A percentile compares a stretch with the other conserved stretches of the same genome.
Evolutionary conservation across 1,140 invertebrate species (phyloP).

Genomic region (Nephila pilipes): DNA sequence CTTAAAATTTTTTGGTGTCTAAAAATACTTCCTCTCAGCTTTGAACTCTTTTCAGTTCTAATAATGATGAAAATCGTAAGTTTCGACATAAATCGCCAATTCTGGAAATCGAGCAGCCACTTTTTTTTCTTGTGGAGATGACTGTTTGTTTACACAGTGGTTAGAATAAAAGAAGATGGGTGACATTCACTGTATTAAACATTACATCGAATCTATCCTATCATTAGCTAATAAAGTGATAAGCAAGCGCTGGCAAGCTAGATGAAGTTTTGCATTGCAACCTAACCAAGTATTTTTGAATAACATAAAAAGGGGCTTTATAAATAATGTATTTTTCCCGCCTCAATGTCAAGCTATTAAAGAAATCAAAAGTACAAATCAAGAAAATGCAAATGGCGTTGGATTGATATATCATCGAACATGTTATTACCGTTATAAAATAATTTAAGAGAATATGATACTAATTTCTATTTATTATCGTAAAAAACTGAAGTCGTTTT

Average conservation of each 20-base stretch:
- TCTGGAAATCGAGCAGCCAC: background rate
- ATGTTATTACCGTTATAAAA: background rate
- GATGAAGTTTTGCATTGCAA: background rate
- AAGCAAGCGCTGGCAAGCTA: background rate
- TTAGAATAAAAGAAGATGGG: background rate
- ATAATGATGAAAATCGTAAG: too few relatives aligned
- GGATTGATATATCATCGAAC: background rate
- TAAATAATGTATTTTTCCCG: background rate
- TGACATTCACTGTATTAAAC: background rate
- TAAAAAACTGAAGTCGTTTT: background rate
- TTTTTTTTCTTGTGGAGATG: too few relatives aligned
- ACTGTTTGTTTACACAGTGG: background rate
- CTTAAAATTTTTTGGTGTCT: too few relatives aligned
- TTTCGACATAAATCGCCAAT: background rate
- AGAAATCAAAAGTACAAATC: background rate
- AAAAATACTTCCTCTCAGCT: too few relatives aligned
- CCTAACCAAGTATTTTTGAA: background rate
- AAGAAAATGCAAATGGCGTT: background rate
- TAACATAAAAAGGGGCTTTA: background rate
- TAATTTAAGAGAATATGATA: background rate
- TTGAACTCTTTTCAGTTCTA: too few relatives aligned
- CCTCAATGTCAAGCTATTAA: background rate
- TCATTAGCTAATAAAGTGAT: slow-evolving; percentile 33
- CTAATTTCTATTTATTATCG: background rate
- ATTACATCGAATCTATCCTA: background rate